Conservation (phyloP, 2,888 invertebrate genomes). For the Clusia tigrina region DNA sequence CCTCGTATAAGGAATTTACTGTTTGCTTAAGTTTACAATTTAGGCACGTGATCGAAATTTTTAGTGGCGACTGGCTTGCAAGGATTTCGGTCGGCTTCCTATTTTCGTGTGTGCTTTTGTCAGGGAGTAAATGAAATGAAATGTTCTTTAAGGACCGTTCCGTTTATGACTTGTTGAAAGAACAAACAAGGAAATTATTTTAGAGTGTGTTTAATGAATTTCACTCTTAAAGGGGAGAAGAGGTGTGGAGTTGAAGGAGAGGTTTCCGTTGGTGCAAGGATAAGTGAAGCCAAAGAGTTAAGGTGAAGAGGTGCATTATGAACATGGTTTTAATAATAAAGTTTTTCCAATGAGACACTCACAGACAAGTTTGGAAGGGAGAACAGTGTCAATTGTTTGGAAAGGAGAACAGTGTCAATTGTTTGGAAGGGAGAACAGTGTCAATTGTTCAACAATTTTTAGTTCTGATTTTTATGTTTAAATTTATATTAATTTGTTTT, state of each 20-base stretch:
- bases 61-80: conserved; percentile 41
- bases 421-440: too few species aligned
- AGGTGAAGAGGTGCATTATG: too few species aligned
- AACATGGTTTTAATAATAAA: too few species aligned
- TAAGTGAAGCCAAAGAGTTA: too few species aligned
- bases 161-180: background rate
- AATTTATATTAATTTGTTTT: too few species aligned
- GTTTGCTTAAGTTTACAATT: conserved; percentile 59
- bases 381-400: too few species aligned
- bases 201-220: background rate
- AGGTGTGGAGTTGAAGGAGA: background rate
- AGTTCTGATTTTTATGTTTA: too few species aligned
- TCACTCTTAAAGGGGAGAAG: background rate
- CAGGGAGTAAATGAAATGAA: background rate
- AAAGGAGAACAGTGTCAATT: too few species aligned
- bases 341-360: too few species aligned
- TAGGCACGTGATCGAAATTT: conserved; percentile 57
- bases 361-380: too few species aligned
- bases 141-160: background rate
- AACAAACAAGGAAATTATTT: too few species aligned
- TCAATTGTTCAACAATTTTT: too few species aligned
- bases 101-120: background rate
- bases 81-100: conserved; percentile 33
- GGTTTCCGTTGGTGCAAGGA: background rate
- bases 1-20: conserved; percentile 53